A percentile compares a stretch with the other conserved stretches of the same genome.
These are phyloP conservation scores for Drosophila subobscura DNA, from an alignment of 1,140 invertebrate species.

Conservation along the genomic window DNA sequence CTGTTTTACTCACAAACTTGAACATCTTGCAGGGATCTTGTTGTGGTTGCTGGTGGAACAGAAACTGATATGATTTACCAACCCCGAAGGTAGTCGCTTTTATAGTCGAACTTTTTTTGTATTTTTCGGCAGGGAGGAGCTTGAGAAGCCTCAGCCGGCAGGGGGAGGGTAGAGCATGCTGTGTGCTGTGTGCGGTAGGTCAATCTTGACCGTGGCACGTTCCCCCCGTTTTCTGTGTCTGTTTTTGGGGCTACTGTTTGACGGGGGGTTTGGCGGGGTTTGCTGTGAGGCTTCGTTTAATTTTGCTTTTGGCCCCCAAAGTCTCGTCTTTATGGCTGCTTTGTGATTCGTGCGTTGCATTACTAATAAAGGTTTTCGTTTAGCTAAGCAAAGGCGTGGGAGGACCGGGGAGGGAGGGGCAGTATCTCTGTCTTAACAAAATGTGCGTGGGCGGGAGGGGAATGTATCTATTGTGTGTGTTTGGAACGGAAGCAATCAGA, in stretches of 20 bases:
- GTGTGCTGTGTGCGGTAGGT: slow-evolving; percentile 7
- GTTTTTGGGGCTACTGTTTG: slow-evolving; percentile 7
- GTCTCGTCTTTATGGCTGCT: slow-evolving; percentile 60
- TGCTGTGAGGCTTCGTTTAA: slow-evolving; percentile 39
- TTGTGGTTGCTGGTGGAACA: slow-evolving; percentile 52
- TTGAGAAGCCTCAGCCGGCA: slow-evolving; percentile 3
- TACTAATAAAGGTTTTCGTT: slow-evolving; percentile 44
- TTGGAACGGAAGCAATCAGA: slow-evolving; percentile 72
- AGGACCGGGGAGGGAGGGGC: neutral
- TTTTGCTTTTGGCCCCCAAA: slow-evolving; percentile 64
- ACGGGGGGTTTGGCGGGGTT: no score
- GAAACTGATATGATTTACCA: slow-evolving; percentile 72
- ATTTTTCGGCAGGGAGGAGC: slow-evolving; percentile 9
- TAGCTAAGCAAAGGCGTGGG: slow-evolving; percentile 11
- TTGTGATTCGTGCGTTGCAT: slow-evolving; percentile 65
- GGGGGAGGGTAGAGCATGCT: neutral
- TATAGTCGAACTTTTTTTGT: slow-evolving; percentile 48
- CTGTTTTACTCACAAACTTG: slow-evolving; percentile 77
- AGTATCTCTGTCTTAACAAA: slow-evolving; percentile 7
- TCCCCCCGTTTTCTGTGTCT: slow-evolving; percentile 18
- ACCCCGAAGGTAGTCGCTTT: slow-evolving; percentile 41
- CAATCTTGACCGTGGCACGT: slow-evolving; percentile 68
- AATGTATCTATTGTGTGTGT: neutral
- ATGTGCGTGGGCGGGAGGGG: slow-evolving; percentile 26
- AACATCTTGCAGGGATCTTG: slow-evolving; percentile 69